These are phyloP conservation scores for Troides oblongomaculatus DNA, from an alignment of 2,888 invertebrate species.

Conservation along the genomic window DNA sequence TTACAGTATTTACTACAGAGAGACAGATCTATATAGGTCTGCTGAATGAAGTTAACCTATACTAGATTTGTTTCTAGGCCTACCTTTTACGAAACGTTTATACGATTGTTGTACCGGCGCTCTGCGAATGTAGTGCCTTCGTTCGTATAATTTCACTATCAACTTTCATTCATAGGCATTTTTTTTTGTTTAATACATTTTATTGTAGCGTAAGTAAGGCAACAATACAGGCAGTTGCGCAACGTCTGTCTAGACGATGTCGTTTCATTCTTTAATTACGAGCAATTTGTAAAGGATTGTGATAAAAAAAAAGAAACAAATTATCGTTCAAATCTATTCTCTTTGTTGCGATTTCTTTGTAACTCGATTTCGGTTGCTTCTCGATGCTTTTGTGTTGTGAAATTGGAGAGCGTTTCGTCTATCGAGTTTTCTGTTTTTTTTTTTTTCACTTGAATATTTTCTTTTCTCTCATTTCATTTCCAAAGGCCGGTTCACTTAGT, in stretches of 20 bases:
- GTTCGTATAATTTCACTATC: neutral
- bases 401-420: constrained; percentile 11
- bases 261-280: constrained; percentile 17
- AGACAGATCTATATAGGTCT: too few relatives aligned
- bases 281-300: constrained; percentile 16
- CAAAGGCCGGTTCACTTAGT: neutral
- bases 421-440: neutral
- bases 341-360: constrained; percentile 7
- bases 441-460: neutral
- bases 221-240: constrained; percentile 25
- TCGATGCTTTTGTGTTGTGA: constrained; percentile 6
- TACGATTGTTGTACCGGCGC: neutral
- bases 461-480: neutral
- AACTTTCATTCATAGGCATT: neutral
- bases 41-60: too few relatives aligned
- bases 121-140: neutral
- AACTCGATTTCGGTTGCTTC: constrained; percentile 5
- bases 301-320: neutral
- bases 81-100: neutral
- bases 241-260: constrained; percentile 28
- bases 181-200: neutral
- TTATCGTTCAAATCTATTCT: constrained; percentile 6
- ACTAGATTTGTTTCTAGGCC: too few relatives aligned
- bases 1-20: too few relatives aligned
- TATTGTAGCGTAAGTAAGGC: constrained; percentile 22